A percentile compares a stretch with the other conserved stretches of the same genome.
These are phyloP conservation scores for Brachionichthys hirsutus DNA, from an alignment of 2,113 vertebrate genomes.

Conservation along the genomic window DNA sequence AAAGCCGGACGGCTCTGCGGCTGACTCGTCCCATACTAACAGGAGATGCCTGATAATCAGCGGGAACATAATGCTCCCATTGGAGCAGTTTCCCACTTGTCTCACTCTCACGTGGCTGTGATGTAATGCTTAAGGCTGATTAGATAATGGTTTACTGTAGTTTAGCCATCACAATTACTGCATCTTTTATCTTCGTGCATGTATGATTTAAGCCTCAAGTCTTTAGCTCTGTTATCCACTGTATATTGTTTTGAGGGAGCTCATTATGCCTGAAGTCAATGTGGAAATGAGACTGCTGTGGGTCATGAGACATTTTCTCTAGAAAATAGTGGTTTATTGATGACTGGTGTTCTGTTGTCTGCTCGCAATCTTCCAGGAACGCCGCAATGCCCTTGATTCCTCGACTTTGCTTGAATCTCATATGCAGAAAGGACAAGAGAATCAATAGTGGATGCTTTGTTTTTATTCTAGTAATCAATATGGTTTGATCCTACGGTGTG, in stretches of 20 bases:
- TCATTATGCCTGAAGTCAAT: slow-evolving; percentile 13
- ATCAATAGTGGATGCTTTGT: slow-evolving; percentile 76
- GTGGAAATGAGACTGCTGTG: slow-evolving; percentile 41
- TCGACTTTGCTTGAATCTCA: slow-evolving; percentile 65
- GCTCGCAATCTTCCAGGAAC: slow-evolving; percentile 47
- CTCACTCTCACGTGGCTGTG: slow-evolving; percentile 44
- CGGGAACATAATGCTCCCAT: slow-evolving; percentile 68
- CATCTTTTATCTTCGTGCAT: slow-evolving; percentile 18
- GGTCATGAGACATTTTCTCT: slow-evolving; percentile 12
- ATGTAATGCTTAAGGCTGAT: slow-evolving; percentile 53
- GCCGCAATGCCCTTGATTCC: slow-evolving; percentile 69
- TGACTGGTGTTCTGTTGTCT: slow-evolving; percentile 34
- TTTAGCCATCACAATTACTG: slow-evolving; percentile 30
- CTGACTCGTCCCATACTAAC: slow-evolving; percentile 66
- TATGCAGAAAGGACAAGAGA: slow-evolving; percentile 60
- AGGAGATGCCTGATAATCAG: slow-evolving; percentile 63
- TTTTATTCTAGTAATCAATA: slow-evolving; percentile 71
- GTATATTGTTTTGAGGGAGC: slow-evolving; percentile 40
- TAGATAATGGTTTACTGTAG: slow-evolving; percentile 39
- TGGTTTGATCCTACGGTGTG: slow-evolving; percentile 40
- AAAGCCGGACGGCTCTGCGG: slow-evolving; percentile 47
- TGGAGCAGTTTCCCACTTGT: slow-evolving; percentile 57
- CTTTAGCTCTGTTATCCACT: slow-evolving; percentile 24
- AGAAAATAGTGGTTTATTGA: slow-evolving; percentile 53
- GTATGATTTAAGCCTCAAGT: slow-evolving; percentile 21